A percentile compares a stretch with the other conserved stretches of the same genome.
Conservation (phyloP, 2,113 vertebrate genomes). For the Tinamus guttatus region DNA sequence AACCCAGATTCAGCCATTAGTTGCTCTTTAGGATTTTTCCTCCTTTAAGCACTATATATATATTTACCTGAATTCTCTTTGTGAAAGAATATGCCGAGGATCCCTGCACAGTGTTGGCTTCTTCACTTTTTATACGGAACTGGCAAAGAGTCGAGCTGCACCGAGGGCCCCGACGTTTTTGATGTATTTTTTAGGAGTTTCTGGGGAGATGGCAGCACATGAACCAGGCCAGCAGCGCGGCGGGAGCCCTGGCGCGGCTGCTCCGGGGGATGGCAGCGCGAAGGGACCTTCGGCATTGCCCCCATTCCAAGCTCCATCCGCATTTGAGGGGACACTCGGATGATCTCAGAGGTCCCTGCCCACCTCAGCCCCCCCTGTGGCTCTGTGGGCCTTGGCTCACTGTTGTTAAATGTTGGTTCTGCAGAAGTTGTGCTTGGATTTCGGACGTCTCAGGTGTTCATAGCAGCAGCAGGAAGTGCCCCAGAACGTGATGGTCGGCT, state of each 20-base stretch:
- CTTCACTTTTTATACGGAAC: background rate
- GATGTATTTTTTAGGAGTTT: background rate
- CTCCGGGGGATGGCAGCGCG: too few relatives aligned
- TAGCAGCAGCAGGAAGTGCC: accelerated
- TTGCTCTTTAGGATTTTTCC: background rate
- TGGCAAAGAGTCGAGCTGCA: background rate
- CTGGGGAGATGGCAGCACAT: accelerated
- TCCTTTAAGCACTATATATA: background rate
- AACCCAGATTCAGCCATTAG: background rate
- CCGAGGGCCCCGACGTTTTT: background rate
- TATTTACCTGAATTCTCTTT: background rate
- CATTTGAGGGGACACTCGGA: too few relatives aligned
- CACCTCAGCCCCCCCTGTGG: too few relatives aligned
- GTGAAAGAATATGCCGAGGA: background rate
- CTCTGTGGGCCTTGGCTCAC: background rate
- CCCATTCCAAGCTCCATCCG: too few relatives aligned
- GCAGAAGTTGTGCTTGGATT: accelerated
- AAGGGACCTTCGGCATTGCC: too few relatives aligned
- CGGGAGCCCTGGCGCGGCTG: accelerated
- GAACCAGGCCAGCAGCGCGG: accelerated
- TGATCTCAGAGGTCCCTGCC: background rate
- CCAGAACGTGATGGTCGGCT: too few relatives aligned
- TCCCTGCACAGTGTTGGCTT: background rate
- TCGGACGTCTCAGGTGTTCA: background rate
- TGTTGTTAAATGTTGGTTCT: accelerated